Evolutionary conservation across 2,113 vertebrate species (phyloP), one percentile per base, ranked within the genome.

Genomic region (Mormoops blainvillei): DNA sequence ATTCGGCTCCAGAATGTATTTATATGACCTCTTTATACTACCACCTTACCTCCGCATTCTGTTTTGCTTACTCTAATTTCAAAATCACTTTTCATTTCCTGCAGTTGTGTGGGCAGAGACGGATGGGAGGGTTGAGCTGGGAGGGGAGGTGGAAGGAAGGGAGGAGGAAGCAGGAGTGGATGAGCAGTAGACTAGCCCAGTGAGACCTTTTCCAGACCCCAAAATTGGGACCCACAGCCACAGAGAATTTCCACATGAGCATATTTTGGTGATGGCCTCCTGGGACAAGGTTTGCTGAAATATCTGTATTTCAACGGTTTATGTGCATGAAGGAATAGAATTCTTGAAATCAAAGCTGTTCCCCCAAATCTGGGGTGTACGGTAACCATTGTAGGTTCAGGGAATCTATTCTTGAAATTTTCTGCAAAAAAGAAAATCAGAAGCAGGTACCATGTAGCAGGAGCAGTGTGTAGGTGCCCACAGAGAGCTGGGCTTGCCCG

Each of bases 381-480:
- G n/a, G 33, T 31, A 77, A 77, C 71, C 58, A 31, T 12, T 5
- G 38, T 12, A n/a, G n/a, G 52, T 33, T 52, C 68, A 16, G n/a
- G 48, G 15, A 94, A 38, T 77, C 65, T 24, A 70, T 81, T 33
- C 5, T n/a, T 33, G 83, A 67, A 73, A 70, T 91, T 77, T 74
- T 68, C 77, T 5, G 1, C 19, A 63, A 80, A 85, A 80, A 85
- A 61, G 61, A 54, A 80, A 73, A 78, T 24, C 48, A 38, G 52
- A 90, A 81, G 43, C 15, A 22, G 68, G 65, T 11, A 3, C 4
- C 13, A 4, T 0, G 20, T 0, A 24, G 7, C 58, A 11, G 41
- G 1, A 56, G 28, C 2, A 2, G 6, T 10, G 28, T 5, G 18
- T 1, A 0, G 16, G n/a, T 0, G 0, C 36, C 19, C 41, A 1